Base-by-base conservation (phyloP, 2,888 invertebrate species). In the Clusia tigrina region DNA sequence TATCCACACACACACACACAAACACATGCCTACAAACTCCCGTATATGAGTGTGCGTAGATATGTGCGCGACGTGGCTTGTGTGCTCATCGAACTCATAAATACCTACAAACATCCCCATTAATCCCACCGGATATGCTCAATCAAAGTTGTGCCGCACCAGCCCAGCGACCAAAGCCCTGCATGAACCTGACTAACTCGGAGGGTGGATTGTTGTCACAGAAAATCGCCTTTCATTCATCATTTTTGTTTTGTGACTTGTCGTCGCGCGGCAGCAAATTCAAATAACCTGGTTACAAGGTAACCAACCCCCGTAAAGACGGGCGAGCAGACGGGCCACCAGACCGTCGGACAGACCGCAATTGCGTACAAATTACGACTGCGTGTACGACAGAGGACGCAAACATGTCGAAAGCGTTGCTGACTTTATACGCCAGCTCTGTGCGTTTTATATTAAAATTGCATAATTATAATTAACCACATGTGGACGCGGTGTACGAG, bases 51-150 rank as follows among this genome's bases (percentile, higher is more conserved):
- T 51, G n/a, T 56, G 56, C 56, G n/a, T 42, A 42, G 42, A 15
- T n/a, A n/a, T 25, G 53, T 24, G 26, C 22, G 22, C 25, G 53
- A 22, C n/a, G n/a, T 22, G 23, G 18, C 53, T 15, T 42, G 37
- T 2, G 26, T 20, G n/a, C 58, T 22, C 23, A 46, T 58, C 24
- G 20, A 6, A 57, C 20, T 42, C 10, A 38, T 66, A 65, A 66
- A 65, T 69, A 71, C 64, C 72, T 69, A 58, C 71, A 72, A 67
- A 72, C 73, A 71, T 71, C 70, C 65, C 66, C 70, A 74, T 72
- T 80, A 78, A 80, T 80, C 78, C 81, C 82, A 73, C 71, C 76
- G 81, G 82, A 81, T 81, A 78, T 79, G 76, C 76, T 81, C 81
- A 81, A 81, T 81, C 81, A 80, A 76, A 77, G 74, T 77, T 48